Evolutionary conservation across 2,888 invertebrate genomes (phyloP).

Genomic region (Atherix ibis): DNA sequence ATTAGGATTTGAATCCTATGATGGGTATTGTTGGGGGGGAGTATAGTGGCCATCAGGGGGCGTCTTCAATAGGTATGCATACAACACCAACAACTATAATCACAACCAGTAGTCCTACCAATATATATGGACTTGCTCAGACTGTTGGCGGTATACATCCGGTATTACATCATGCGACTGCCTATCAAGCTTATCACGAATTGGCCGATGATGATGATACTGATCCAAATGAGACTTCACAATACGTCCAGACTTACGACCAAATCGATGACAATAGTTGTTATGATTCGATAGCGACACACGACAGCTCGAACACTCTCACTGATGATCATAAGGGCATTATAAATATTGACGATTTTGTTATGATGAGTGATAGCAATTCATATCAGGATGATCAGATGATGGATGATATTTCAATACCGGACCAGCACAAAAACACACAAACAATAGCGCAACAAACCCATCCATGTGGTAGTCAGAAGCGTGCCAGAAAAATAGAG

Average conservation of each 20-base stretch:
- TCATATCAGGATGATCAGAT: constrained; percentile 25
- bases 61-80: constrained; percentile 15
- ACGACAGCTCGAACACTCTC: constrained; percentile 19
- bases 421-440: neutral
- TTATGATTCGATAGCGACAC: constrained; percentile 15
- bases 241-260: constrained; percentile 20
- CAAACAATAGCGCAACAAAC: constrained; percentile 2
- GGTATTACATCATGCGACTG: constrained; percentile 27
- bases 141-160: constrained; percentile 26
- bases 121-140: constrained; percentile 28
- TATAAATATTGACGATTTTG: constrained; percentile 32
- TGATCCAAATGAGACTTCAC: constrained; percentile 12
- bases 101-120: constrained; percentile 20
- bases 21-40: constrained; percentile 34
- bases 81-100: constrained; percentile 22
- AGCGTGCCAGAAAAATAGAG: constrained; percentile 44
- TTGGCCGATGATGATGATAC: constrained; percentile 22
- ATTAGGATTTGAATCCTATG: constrained; percentile 33
- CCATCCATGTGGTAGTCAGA: constrained; percentile 8
- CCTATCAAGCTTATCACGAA: constrained; percentile 27
- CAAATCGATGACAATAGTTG: constrained; percentile 17
- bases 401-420: constrained; percentile 8
- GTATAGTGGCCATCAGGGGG: constrained; percentile 29
- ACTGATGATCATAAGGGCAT: constrained; percentile 25
- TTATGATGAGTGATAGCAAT: constrained; percentile 30